phyloP scores from a whole-genome alignment of 2,888 invertebrate genomes.

The Timema cristinae region DNA sequence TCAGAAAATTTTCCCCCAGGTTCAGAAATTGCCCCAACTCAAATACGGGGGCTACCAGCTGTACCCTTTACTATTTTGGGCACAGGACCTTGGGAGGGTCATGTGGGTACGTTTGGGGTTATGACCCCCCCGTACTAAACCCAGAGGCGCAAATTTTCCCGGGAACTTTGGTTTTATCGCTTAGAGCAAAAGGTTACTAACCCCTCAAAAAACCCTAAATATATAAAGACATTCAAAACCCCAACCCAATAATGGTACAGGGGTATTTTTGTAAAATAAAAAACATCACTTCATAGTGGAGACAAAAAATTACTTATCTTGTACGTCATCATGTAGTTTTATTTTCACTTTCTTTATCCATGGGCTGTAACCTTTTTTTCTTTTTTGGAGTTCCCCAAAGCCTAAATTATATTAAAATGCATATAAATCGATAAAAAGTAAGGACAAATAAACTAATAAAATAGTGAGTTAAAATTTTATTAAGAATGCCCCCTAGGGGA shows the following conservation, averaged over 20 bases:
- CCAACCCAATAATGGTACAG: too few relatives aligned
- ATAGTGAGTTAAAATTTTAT: too few relatives aligned
- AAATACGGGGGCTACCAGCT: slow-evolving; percentile 77
- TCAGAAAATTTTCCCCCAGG: slow-evolving; percentile 66
- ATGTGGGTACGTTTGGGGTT: slow-evolving; percentile 88
- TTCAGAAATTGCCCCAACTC: slow-evolving; percentile 57
- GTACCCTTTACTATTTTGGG: slow-evolving; percentile 79
- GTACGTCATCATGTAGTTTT: too few relatives aligned
- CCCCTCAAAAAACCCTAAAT: not conserved
- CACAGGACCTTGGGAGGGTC: slow-evolving; percentile 90
- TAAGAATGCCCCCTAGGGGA: too few relatives aligned
- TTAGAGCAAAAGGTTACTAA: slow-evolving; percentile 57
- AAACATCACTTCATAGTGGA: not conserved
- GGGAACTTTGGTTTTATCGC: slow-evolving; percentile 80
- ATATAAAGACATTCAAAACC: not conserved
- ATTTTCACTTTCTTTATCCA: too few relatives aligned
- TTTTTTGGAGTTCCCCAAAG: too few relatives aligned
- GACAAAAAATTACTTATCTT: too few relatives aligned
- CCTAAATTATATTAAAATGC: too few relatives aligned
- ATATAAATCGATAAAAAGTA: too few relatives aligned
- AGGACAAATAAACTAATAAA: too few relatives aligned
- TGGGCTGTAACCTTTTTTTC: too few relatives aligned
- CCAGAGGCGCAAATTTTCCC: slow-evolving; percentile 78
- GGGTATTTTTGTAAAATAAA: not conserved
- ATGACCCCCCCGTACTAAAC: slow-evolving; percentile 84